Evolutionary conservation across 1,140 invertebrate species (phyloP).

Genomic region (Mya arenaria): DNA sequence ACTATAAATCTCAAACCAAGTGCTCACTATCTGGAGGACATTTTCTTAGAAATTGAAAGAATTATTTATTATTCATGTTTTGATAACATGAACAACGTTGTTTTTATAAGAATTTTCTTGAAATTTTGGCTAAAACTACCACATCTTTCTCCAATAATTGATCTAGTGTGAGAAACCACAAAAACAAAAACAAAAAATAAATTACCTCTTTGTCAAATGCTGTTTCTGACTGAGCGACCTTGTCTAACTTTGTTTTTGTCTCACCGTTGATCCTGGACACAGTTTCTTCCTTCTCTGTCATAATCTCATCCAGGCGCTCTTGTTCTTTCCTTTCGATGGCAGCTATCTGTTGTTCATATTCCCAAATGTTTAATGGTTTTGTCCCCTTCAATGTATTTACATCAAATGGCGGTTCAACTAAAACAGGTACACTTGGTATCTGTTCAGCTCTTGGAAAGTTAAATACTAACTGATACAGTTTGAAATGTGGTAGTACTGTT

Average conservation of each 20-base stretch:
- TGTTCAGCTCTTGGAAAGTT: constrained; percentile 60
- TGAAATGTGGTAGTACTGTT: constrained; percentile 74
- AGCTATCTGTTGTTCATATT: constrained; percentile 66
- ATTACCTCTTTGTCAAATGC: constrained; percentile 67
- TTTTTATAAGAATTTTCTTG: too few species aligned
- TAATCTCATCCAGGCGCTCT: constrained; percentile 52
- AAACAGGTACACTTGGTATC: constrained; percentile 55
- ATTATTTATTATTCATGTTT: too few species aligned
- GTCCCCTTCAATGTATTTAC: constrained; percentile 59
- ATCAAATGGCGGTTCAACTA: constrained; percentile 56
- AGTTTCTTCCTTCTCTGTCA: constrained; percentile 55
- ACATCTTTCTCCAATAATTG: too few species aligned
- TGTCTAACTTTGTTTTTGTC: constrained; percentile 30
- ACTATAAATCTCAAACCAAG: too few species aligned
- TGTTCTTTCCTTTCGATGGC: constrained; percentile 63
- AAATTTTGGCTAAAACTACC: too few species aligned
- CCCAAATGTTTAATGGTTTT: constrained; percentile 68
- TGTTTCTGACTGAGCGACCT: constrained; percentile 42
- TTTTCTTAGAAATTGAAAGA: too few species aligned
- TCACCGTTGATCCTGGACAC: constrained; percentile 33
- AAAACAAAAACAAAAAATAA: neutral
- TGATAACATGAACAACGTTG: too few species aligned
- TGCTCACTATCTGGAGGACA: too few species aligned
- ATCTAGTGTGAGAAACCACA: neutral
- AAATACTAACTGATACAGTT: constrained; percentile 74